Conservation (phyloP, 35 echinoderm and acorn worm species). For the Apostichopus japonicus region DNA sequence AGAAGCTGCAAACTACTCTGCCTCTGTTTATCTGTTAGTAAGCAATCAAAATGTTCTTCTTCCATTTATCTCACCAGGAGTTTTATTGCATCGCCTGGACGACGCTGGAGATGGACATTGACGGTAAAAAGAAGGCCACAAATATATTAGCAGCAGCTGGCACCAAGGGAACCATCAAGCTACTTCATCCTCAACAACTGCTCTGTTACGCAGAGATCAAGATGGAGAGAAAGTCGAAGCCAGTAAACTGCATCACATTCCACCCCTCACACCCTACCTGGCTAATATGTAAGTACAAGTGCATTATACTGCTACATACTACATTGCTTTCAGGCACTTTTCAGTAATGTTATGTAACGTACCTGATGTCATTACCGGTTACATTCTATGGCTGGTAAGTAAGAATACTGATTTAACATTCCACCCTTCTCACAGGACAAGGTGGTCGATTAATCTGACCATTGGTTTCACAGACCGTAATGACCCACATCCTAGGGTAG, state of each 20-base stretch:
- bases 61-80: constrained; percentile 48
- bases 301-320: neutral
- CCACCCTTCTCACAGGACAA: too few relatives aligned
- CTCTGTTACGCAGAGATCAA: constrained; percentile 89
- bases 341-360: too few relatives aligned
- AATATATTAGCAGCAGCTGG: constrained; percentile 88
- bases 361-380: too few relatives aligned
- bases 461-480: too few relatives aligned
- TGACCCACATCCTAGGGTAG: too few relatives aligned
- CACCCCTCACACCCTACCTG: constrained; percentile 80
- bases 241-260: constrained; percentile 85
- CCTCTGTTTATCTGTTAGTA: too few relatives aligned
- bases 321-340: too few relatives aligned
- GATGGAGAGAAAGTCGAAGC: constrained; percentile 56
- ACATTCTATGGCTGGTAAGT: too few relatives aligned
- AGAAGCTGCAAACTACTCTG: too few relatives aligned
- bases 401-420: too few relatives aligned
- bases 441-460: too few relatives aligned
- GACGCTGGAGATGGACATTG: constrained; percentile 74
- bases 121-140: constrained; percentile 40
- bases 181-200: constrained; percentile 88
- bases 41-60: neutral
- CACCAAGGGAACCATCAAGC: constrained; percentile 72
- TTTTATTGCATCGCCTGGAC: constrained; percentile 97
- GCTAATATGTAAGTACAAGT: constrained; percentile 88